Conservation (phyloP, 2,113 vertebrate species). For the Phycodurus eques region DNA sequence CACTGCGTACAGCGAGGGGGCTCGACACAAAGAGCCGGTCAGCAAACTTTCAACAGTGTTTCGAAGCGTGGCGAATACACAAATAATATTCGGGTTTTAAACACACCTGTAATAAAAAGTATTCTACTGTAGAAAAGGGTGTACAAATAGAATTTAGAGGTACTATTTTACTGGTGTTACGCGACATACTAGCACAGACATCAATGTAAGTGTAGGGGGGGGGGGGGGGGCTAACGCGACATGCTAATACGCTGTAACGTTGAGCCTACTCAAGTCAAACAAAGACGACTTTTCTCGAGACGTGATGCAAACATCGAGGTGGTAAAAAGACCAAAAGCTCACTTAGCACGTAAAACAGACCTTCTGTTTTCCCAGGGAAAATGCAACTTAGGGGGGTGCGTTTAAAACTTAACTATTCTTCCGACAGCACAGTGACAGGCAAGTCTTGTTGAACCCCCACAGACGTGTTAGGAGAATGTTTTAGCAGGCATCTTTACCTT, state of each 20-base stretch:
- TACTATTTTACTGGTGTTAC: neutral
- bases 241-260: conserved; percentile 54
- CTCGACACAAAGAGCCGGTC: conserved; percentile 55
- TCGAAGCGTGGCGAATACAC: neutral
- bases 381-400: conserved; percentile 50
- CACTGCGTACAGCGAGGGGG: conserved; percentile 16
- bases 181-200: neutral
- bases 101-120: neutral
- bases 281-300: conserved; percentile 65
- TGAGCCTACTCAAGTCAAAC: conserved; percentile 61
- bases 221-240: conserved; percentile 18
- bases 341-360: conserved; percentile 38
- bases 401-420: conserved; percentile 63
- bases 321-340: conserved; percentile 22
- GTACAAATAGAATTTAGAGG: neutral
- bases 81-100: neutral
- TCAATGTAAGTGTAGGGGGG: neutral
- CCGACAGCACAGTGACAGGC: conserved; percentile 12
- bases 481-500: conserved; percentile 54
- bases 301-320: neutral
- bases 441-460: conserved; percentile 5
- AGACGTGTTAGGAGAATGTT: conserved; percentile 4
- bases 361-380: conserved; percentile 52
- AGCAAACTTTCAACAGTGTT: conserved; percentile 34
- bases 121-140: too few relatives aligned